Evolutionary conservation across 2,797 vertebrate species (phyloP).

Genomic region (Morelia viridis): DNA sequence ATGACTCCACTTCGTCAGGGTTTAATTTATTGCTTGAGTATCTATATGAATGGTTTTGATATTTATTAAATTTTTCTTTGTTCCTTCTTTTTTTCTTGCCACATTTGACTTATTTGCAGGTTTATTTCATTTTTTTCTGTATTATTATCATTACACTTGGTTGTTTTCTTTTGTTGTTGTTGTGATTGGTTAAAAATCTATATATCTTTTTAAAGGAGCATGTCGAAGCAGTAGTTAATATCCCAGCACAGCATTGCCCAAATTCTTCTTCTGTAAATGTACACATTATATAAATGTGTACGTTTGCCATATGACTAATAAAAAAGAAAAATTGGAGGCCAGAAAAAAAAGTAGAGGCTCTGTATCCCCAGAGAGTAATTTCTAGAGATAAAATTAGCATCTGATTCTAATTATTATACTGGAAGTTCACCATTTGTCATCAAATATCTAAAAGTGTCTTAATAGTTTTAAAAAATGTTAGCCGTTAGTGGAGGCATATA

Average conservation of each 20-base stretch:
- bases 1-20: background rate
- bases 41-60: background rate
- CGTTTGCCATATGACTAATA: background rate
- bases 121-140: background rate
- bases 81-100: background rate
- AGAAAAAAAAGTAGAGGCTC: background rate
- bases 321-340: background rate
- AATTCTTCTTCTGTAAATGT: background rate
- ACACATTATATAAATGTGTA: background rate
- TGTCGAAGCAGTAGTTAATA: background rate
- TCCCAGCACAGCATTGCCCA: background rate
- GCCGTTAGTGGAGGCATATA: background rate
- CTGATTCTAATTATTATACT: background rate
- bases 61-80: background rate
- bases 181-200: background rate
- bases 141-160: background rate
- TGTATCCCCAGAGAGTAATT: background rate
- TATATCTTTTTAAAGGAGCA: background rate
- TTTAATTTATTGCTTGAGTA: background rate
- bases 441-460: background rate
- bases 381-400: background rate
- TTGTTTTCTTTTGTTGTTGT: background rate
- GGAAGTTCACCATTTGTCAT: background rate
- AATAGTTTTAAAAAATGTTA: background rate
- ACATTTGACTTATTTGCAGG: background rate